A percentile compares a stretch with the other conserved stretches of the same genome.
Conservation (phyloP, 2,797 vertebrate genomes). For the Pseudotriccus pelzelni region DNA sequence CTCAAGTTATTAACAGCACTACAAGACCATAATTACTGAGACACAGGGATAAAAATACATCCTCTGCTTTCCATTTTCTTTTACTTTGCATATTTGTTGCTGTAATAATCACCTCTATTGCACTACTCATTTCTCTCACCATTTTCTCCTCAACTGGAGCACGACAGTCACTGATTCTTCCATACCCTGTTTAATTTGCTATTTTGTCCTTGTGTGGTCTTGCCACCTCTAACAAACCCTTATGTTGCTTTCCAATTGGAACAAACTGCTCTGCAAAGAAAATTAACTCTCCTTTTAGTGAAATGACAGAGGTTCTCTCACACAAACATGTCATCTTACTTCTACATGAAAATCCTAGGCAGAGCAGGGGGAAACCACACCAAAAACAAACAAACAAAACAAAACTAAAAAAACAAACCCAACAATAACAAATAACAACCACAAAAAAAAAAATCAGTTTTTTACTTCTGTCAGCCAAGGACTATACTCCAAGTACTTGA, state of each 20-base stretch:
- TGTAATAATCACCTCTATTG: neutral
- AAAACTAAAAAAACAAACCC: neutral
- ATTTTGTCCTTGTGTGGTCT: neutral
- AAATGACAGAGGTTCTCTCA: neutral
- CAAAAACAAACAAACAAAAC: neutral
- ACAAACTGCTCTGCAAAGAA: neutral
- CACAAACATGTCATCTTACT: neutral
- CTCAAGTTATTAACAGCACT: neutral
- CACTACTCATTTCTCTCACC: neutral
- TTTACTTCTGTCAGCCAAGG: neutral
- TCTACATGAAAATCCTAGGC: neutral
- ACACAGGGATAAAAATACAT: neutral
- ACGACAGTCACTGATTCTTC: neutral
- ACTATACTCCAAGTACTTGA: neutral
- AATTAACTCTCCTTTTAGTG: neutral
- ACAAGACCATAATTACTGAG: neutral
- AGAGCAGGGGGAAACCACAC: accelerated
- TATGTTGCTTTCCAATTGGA: neutral
- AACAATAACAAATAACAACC: no score
- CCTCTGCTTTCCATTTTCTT: neutral
- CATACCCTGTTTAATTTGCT: neutral
- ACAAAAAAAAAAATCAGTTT: neutral
- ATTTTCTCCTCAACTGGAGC: neutral
- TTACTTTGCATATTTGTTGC: neutral
- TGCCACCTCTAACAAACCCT: neutral